Evolutionary conservation across 2,113 vertebrate species (phyloP), one percentile per base, ranked within the genome.

Genomic region (Poecile atricapillus): DNA sequence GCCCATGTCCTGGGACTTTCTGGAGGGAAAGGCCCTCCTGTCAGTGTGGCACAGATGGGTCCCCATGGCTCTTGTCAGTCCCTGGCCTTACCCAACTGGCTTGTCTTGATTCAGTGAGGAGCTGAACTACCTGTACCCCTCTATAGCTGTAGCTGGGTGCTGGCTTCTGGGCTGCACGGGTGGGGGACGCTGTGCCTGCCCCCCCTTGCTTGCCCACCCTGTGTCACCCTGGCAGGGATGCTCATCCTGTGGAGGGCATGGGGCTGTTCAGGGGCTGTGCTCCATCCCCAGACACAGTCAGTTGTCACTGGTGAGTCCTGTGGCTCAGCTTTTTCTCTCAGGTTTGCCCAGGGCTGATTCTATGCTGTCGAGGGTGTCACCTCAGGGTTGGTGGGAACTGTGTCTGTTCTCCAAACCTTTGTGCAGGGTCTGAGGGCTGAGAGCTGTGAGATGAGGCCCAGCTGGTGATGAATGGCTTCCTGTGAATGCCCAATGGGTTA

Each of bases 181-280:
- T n/a, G 41, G 13, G 22, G 5, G 30, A 14, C 1, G 0, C 1
- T 9, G 27, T 69, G 43, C 20, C 63, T 73, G 47, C 58, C 30
- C 30, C 22, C 12, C 20, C 43, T 18, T 62, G 44, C 24, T 44
- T 62, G 43, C 75, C 30, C 27, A 25, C 10, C 35, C 46, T 11
- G 21, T 5, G 4, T 39, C 49, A 50, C 55, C 10, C 11, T 1
- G 2, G 27, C 28, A 23, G 74, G 24, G 53, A 20, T 73, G 49
- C 33, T 64, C 2, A 0, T 23, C n/a, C 58, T 14, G 2, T 5
- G 0, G 3, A 39, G 44, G 31, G 4, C 28, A 2, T 3, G 37
- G 35, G 33, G 46, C 63, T 90, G 44, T 16, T 28, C 0, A 0
- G 12, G 46, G 27, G 3, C 62, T 68, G 46, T 75, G 53, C 53